A percentile compares a stretch with the other conserved stretches of the same genome.
phyloP scores from a whole-genome alignment of 2,888 invertebrate species.

The Chrysodeixis includens region DNA sequence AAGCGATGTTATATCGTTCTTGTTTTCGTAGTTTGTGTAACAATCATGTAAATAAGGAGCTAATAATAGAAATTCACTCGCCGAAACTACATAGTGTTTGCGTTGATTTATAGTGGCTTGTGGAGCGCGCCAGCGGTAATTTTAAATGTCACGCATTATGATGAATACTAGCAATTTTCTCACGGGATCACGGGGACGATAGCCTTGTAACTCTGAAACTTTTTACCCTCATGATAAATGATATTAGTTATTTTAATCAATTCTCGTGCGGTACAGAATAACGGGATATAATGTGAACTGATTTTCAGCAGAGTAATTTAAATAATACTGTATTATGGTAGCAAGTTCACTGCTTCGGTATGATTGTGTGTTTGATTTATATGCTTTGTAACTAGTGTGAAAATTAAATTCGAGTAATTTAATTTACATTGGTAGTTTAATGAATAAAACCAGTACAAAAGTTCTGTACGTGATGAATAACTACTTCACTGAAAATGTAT shows the following conservation, averaged over 20 bases:
- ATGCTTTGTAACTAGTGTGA: neutral
- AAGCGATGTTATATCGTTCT: slow-evolving; percentile 40
- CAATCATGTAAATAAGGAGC: slow-evolving; percentile 60
- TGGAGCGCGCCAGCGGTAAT: slow-evolving; percentile 79
- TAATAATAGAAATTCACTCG: slow-evolving; percentile 69
- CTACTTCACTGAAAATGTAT: too few relatives aligned
- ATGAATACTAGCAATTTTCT: slow-evolving; percentile 88
- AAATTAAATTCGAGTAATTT: too few relatives aligned
- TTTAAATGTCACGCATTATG: slow-evolving; percentile 88
- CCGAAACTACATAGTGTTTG: slow-evolving; percentile 77
- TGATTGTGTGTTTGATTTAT: neutral
- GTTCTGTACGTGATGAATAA: neutral
- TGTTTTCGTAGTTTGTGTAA: slow-evolving; percentile 51
- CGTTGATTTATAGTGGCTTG: slow-evolving; percentile 82
- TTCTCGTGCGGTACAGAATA: slow-evolving; percentile 35
- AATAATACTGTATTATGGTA: neutral
- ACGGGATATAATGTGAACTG: neutral
- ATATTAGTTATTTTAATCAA: slow-evolving; percentile 50
- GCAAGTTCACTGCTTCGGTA: neutral
- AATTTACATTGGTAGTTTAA: neutral
- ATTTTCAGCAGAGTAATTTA: neutral
- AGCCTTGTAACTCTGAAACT: slow-evolving; percentile 69
- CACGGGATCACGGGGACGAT: slow-evolving; percentile 77
- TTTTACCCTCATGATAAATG: slow-evolving; percentile 63
- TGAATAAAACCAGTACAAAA: neutral